Conservation (phyloP, 2,888 invertebrate species). For the Salpingus planirostris region DNA sequence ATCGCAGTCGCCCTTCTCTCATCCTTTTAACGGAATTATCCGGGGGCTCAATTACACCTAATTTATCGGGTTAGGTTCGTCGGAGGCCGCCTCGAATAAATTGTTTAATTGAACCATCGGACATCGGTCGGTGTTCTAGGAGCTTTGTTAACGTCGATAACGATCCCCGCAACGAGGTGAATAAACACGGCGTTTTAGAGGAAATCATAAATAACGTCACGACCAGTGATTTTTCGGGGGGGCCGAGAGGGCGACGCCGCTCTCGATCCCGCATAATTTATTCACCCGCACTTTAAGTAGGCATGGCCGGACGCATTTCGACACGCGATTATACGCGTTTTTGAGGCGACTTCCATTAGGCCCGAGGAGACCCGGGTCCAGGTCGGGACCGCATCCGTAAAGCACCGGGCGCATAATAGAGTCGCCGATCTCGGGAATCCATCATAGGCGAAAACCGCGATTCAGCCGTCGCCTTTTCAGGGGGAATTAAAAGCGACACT, state of each 20-base stretch:
- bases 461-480: slow-evolving; percentile 12
- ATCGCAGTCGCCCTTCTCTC: not conserved
- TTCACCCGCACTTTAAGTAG: too few species aligned
- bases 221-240: too few species aligned
- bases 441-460: slow-evolving; percentile 6
- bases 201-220: too few species aligned
- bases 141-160: too few species aligned
- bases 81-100: not conserved
- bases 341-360: not conserved
- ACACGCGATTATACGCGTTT: too few species aligned
- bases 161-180: too few species aligned
- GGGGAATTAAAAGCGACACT: slow-evolving; percentile 8
- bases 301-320: too few species aligned
- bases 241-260: too few species aligned
- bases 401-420: slow-evolving; percentile 5
- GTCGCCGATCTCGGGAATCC: slow-evolving; percentile 9
- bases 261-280: too few species aligned
- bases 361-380: not conserved
- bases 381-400: slow-evolving; percentile 1
- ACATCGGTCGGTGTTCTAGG: too few species aligned
- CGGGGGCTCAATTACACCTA: slow-evolving; percentile 1
- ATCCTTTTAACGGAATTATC: slow-evolving; percentile 3
- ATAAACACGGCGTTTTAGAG: too few species aligned
- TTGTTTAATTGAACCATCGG: not conserved
- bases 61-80: not conserved